Percentiles rank a stretch among this genome's conserved stretches.
Conservation (phyloP, 2,888 invertebrate genomes). For the Augochlorella aurata region DNA sequence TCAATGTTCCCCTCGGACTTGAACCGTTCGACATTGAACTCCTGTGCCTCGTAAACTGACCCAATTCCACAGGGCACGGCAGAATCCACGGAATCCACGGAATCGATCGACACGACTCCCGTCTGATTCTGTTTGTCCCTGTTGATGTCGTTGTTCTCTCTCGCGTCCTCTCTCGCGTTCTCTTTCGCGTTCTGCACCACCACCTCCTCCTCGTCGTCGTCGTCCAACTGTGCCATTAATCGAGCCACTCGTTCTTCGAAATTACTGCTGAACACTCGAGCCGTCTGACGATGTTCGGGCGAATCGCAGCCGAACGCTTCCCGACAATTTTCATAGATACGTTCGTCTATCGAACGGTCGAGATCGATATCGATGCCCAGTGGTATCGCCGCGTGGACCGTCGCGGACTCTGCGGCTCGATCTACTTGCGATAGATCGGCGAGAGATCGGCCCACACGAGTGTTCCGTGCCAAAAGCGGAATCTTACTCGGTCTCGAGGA, state of each 20-base stretch:
- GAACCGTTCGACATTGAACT: conserved; percentile 27
- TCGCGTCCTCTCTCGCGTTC: background rate
- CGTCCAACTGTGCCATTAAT: conserved; percentile 76
- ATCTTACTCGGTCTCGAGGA: conserved; percentile 76
- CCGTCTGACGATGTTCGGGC: background rate
- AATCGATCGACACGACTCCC: conserved; percentile 53
- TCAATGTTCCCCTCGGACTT: background rate
- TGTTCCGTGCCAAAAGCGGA: conserved; percentile 74
- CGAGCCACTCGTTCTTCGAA: conserved; percentile 77
- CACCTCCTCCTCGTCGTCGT: conserved; percentile 67
- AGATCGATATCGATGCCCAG: conserved; percentile 70
- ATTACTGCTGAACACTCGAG: conserved; percentile 54
- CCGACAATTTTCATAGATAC: conserved; percentile 76
- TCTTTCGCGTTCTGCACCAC: background rate
- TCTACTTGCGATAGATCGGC: conserved; percentile 79
- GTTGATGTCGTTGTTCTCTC: background rate
- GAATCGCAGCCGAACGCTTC: conserved; percentile 59
- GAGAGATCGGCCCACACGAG: conserved; percentile 76
- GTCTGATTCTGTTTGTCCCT: conserved; percentile 22
- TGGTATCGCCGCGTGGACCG: conserved; percentile 20
- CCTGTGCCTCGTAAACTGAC: conserved; percentile 54
- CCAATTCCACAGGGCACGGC: conserved; percentile 54
- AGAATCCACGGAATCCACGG: conserved; percentile 54
- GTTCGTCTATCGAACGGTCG: conserved; percentile 75
- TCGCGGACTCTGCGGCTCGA: conserved; percentile 72